Conservation (phyloP, 2,888 invertebrate genomes). For the Eurois occulta region DNA sequence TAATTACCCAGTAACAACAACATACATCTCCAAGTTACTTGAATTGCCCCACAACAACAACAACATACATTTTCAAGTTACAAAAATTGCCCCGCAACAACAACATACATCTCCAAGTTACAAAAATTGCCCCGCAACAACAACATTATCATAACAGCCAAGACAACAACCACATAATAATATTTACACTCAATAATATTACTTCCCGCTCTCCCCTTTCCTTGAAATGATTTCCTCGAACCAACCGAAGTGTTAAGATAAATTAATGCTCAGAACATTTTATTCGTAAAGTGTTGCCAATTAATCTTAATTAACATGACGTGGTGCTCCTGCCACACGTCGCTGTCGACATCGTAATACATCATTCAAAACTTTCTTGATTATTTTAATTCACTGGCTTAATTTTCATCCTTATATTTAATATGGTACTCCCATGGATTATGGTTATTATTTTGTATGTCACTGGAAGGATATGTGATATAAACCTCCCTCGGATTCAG, state of each 20-base stretch:
- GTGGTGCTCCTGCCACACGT: slow-evolving; percentile 40
- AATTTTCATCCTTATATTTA: slow-evolving; percentile 14
- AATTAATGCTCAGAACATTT: slow-evolving; percentile 48
- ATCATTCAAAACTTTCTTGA: slow-evolving; percentile 56
- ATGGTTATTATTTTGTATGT: neutral
- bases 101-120: neutral
- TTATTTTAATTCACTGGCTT: slow-evolving; percentile 50
- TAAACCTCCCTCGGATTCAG: too few species aligned
- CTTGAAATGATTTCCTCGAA: slow-evolving; percentile 14
- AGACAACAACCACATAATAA: neutral
- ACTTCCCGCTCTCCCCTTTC: neutral
- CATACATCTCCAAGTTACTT: neutral
- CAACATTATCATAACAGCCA: neutral
- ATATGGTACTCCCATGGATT: neutral
- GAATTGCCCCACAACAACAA: neutral
- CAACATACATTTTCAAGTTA: neutral
- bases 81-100: neutral
- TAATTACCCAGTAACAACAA: neutral
- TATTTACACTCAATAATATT: neutral
- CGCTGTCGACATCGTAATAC: slow-evolving; percentile 48
- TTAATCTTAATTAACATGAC: slow-evolving; percentile 60
- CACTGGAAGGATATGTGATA: slow-evolving; percentile 10
- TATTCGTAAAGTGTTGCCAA: slow-evolving; percentile 48
- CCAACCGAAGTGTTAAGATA: slow-evolving; percentile 29
- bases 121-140: neutral